These are phyloP conservation scores for Psammodynastes pulverulentus DNA, from an alignment of 2,113 vertebrate species.

Conservation along the genomic window DNA sequence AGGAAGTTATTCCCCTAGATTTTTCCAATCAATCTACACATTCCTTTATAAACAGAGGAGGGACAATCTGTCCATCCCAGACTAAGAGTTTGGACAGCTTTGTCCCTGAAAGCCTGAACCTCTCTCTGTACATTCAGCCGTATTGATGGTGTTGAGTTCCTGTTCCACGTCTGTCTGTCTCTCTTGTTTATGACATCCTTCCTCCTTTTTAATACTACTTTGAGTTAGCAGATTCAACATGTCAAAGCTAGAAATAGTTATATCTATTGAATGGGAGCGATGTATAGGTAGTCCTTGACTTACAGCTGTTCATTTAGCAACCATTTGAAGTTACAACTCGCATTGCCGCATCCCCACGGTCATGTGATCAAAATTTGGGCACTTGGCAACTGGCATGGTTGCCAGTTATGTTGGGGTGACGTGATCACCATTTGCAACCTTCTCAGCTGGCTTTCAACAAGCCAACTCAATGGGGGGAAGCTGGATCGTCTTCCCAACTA, in stretches of 20 bases:
- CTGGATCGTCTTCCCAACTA: neutral
- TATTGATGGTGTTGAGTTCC: neutral
- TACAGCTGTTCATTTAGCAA: neutral
- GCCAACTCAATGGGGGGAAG: neutral
- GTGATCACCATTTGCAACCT: neutral
- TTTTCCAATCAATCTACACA: neutral
- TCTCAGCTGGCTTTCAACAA: neutral
- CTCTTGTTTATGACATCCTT: neutral
- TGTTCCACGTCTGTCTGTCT: neutral
- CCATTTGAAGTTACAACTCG: neutral
- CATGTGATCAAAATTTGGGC: neutral
- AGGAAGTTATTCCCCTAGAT: neutral
- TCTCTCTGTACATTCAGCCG: neutral
- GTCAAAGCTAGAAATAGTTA: neutral
- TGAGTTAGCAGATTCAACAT: neutral
- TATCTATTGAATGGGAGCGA: neutral
- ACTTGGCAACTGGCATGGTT: neutral
- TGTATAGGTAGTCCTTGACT: neutral
- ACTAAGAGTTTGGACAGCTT: neutral
- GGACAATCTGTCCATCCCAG: neutral
- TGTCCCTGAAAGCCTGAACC: neutral
- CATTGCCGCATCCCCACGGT: neutral
- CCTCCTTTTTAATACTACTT: neutral
- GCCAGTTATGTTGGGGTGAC: neutral
- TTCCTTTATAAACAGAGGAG: neutral